A percentile compares a stretch with the other conserved stretches of the same genome.
These are phyloP conservation scores for Melanerpes formicivorus DNA, from an alignment of 2,113 vertebrate genomes.

Conservation along the genomic window DNA sequence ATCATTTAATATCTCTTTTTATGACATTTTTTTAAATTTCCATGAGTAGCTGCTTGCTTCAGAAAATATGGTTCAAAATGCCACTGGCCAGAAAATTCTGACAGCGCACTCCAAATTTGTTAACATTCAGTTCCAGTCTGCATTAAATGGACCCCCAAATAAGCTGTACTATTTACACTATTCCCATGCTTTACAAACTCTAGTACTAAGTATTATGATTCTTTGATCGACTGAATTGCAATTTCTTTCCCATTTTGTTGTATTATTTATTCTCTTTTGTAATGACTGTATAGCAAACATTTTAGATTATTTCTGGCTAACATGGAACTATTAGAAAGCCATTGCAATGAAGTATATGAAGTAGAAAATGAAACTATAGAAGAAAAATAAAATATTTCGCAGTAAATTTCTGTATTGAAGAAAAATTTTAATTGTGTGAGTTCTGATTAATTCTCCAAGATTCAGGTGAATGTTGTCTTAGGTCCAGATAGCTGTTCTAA, in stretches of 20 bases:
- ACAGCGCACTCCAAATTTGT: not conserved
- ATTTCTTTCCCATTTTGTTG: not conserved
- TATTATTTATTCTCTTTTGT: not conserved
- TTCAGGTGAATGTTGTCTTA: not conserved
- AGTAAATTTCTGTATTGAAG: not conserved
- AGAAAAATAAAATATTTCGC: not conserved
- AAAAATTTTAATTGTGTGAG: rapidly evolving
- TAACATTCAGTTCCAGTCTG: not conserved
- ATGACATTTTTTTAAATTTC: not conserved
- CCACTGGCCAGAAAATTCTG: not conserved
- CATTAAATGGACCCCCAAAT: not conserved
- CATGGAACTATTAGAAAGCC: not conserved
- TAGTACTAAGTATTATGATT: not conserved
- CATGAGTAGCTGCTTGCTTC: not conserved
- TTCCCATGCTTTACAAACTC: not conserved
- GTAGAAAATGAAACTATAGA: not conserved
- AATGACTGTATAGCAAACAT: not conserved
- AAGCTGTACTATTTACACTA: not conserved
- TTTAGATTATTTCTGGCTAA: not conserved
- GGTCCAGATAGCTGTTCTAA: not conserved
- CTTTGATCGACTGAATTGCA: not conserved
- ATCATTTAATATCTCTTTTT: not conserved
- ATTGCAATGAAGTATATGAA: not conserved
- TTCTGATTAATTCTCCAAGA: not conserved
- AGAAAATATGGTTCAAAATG: not conserved